These are phyloP conservation scores for Ianthella basta DNA, from an alignment of 37 sponge, comb jelly and placozoan genomes.

Conservation along the genomic window DNA sequence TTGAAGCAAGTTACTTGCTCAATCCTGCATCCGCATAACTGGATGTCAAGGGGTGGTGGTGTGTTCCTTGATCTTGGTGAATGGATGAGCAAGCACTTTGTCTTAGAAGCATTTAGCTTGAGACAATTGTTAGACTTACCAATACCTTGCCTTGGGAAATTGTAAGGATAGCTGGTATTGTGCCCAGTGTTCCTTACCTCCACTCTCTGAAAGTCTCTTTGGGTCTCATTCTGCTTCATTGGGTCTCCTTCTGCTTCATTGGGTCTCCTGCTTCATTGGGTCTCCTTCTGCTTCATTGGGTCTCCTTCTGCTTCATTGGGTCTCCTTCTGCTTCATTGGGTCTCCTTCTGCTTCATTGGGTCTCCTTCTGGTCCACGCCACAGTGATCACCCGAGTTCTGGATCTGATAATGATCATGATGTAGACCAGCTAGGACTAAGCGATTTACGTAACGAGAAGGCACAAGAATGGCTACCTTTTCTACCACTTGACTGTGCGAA, in stretches of 20 bases:
- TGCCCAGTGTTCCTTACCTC: constrained; percentile 5
- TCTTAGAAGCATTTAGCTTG: background rate
- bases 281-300: no score
- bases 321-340: no score
- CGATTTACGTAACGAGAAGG: background rate
- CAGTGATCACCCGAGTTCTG: background rate
- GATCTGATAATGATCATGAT: background rate
- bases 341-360: no score
- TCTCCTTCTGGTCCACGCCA: no score
- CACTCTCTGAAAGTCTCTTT: constrained; percentile 7
- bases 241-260: no score
- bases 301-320: no score
- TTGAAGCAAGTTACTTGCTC: constrained; percentile 4
- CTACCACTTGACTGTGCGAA: constrained; percentile 4
- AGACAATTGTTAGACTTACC: background rate
- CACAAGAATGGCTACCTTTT: background rate
- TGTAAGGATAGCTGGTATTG: constrained; percentile 21
- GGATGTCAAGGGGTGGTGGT: constrained; percentile 7
- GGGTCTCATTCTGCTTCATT: background rate
- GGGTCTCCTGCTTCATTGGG: no score
- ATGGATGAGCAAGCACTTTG: constrained; percentile 4
- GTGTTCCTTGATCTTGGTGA: background rate
- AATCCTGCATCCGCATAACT: background rate
- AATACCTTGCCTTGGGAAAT: background rate
- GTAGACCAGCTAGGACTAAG: background rate